Base-by-base conservation (phyloP, 2,113 vertebrate species). In the Ptychochromis oligacanthus region DNA sequence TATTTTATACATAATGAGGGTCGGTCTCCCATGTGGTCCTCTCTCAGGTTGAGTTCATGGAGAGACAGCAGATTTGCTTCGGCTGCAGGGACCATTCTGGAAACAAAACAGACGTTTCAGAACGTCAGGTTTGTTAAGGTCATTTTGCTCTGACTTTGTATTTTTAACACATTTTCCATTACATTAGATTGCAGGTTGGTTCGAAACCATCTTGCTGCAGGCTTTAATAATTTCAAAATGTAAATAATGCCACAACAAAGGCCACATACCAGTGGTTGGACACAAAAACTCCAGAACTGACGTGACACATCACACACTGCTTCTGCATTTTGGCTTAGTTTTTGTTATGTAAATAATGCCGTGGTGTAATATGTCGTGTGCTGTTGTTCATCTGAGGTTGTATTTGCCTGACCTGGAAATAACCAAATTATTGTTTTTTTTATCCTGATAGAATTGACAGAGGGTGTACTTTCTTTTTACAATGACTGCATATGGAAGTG, bases 1-100 rank as follows among this genome's bases (percentile, higher is more conserved):
- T 88, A 87, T 91, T 92, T 91, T 91, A 89, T 78, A 84, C 89
- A 84, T 91, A 93, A 93, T 89, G 92, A 93, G 91, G 92, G 84
- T 80, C 60, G 77, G 10, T 11, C 60, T 89, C 90, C 91, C 90
- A 31, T 80, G 89, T 70, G 89, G 89, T 81, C 61, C 49, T 22
- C 81, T 56, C 79, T 82, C 81, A 60, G 83, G 87, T 64, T 59
- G 87, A 76, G 88, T 91, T 90, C 89, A 89, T 57, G 55, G 82
- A 82, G 85, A 86, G 87, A 70, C 85, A 55, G 88, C 89, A 46
- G 87, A 81, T 89, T 83, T 84, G 80, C 88, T 81, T 86, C 24
- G 9, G 82, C 91, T 88, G 88, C 86, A 90, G 89, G 87, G 87
- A 85, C 59, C 77, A 1, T 13, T 58, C 24, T 79, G 77, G 82